phyloP scores from a whole-genome alignment of 2,797 vertebrate species.

The Coccyzus lansbergi region DNA sequence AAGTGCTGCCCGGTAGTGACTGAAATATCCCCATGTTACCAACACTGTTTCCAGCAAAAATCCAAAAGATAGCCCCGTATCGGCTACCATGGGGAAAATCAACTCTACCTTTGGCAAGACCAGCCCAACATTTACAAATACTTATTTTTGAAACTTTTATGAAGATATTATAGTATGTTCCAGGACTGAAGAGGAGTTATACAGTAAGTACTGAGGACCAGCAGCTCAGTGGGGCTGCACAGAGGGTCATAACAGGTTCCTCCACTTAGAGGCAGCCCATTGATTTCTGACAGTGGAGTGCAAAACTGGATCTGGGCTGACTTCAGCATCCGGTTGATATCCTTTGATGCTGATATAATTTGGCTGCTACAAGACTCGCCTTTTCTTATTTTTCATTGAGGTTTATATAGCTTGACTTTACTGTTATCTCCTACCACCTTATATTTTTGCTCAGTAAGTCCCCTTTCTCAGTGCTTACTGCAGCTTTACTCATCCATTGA shows the following conservation, averaged over 20 bases:
- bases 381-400: neutral
- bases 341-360: neutral
- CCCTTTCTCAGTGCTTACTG: neutral
- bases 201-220: neutral
- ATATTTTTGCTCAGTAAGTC: neutral
- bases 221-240: neutral
- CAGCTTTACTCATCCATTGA: neutral
- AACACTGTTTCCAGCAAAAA: too few relatives aligned
- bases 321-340: neutral
- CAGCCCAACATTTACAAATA: neutral
- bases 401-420: neutral
- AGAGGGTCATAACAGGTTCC: neutral
- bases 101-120: too few relatives aligned
- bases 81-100: too few relatives aligned
- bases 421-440: neutral
- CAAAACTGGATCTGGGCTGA: neutral
- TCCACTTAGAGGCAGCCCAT: accelerated
- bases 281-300: neutral
- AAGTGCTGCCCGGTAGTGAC: too few relatives aligned
- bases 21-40: too few relatives aligned
- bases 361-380: neutral
- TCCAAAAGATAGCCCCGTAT: too few relatives aligned
- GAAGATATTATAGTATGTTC: neutral
- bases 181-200: neutral
- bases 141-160: neutral